Percentiles rank a stretch among this genome's conserved stretches.
Conservation (phyloP, 2,888 invertebrate genomes). For the Ochlodes sylvanus region DNA sequence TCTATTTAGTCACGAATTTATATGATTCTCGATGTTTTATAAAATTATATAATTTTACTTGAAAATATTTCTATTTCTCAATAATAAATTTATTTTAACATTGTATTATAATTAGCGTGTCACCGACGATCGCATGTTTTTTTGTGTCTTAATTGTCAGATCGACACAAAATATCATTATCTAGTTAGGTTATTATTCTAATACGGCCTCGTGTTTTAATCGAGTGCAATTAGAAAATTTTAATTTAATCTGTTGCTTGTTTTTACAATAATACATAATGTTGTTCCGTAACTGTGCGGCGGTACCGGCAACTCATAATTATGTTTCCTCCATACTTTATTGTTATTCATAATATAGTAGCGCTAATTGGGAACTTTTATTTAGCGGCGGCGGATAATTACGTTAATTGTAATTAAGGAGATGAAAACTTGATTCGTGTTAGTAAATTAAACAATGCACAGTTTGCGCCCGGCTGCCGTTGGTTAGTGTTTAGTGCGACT, state of each 20-base stretch:
- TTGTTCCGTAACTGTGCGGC: background rate
- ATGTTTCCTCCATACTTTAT: slow-evolving; percentile 7
- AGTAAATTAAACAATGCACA: slow-evolving; percentile 28
- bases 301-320: background rate
- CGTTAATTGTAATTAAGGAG: slow-evolving; percentile 32
- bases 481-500: slow-evolving; percentile 4
- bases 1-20: no score
- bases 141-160: background rate
- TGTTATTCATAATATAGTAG: slow-evolving; percentile 9
- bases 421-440: slow-evolving; percentile 25
- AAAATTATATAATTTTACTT: no score
- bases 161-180: background rate
- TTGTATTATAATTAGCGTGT: no score
- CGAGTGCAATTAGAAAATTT: background rate
- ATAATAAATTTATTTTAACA: no score
- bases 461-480: slow-evolving; percentile 6
- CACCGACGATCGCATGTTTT: no score
- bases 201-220: background rate
- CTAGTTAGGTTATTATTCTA: background rate
- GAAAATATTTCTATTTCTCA: no score
- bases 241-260: background rate
- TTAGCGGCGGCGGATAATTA: slow-evolving; percentile 19
- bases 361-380: slow-evolving; percentile 17
- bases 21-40: no score
- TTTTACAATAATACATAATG: background rate